Evolutionary conservation across 2,888 invertebrate genomes (phyloP).

Genomic region (Alcis repandata): DNA sequence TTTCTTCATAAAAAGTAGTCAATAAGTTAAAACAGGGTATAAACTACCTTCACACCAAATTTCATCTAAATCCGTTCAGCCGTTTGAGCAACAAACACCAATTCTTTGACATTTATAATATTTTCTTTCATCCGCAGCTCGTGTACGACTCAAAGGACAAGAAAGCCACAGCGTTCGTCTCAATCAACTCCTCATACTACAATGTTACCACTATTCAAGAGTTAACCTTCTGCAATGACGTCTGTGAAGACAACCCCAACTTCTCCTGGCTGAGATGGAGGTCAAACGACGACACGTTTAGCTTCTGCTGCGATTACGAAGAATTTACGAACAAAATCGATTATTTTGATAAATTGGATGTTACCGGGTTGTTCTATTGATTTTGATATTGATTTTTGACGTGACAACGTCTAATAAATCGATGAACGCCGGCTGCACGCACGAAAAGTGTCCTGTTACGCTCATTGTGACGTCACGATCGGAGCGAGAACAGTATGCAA

Average conservation of each 20-base stretch:
- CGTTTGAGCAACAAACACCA: too few species aligned
- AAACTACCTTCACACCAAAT: too few species aligned
- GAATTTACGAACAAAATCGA: constrained; percentile 58
- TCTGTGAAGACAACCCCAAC: constrained; percentile 60
- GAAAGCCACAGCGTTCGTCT: constrained; percentile 68
- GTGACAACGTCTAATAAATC: too few species aligned
- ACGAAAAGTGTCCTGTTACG: too few species aligned
- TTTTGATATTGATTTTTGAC: neutral
- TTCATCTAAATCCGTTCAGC: too few species aligned
- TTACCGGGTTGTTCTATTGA: constrained; percentile 41
- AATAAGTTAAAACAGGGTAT: too few species aligned
- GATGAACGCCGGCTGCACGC: too few species aligned
- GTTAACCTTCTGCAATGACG: constrained; percentile 68
- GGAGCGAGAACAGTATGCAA: too few species aligned
- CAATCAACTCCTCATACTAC: constrained; percentile 74
- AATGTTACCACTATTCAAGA: constrained; percentile 52
- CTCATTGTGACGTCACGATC: too few species aligned
- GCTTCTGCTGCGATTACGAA: constrained; percentile 75
- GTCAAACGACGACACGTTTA: constrained; percentile 69
- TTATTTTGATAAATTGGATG: constrained; percentile 51
- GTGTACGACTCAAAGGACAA: constrained; percentile 65
- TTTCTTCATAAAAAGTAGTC: too few species aligned
- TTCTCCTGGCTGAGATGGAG: constrained; percentile 75
- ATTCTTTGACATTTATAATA: too few species aligned
- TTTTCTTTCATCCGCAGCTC: constrained; percentile 58